Conservation (phyloP, 2,888 invertebrate genomes). For the Anaspis maculata region DNA sequence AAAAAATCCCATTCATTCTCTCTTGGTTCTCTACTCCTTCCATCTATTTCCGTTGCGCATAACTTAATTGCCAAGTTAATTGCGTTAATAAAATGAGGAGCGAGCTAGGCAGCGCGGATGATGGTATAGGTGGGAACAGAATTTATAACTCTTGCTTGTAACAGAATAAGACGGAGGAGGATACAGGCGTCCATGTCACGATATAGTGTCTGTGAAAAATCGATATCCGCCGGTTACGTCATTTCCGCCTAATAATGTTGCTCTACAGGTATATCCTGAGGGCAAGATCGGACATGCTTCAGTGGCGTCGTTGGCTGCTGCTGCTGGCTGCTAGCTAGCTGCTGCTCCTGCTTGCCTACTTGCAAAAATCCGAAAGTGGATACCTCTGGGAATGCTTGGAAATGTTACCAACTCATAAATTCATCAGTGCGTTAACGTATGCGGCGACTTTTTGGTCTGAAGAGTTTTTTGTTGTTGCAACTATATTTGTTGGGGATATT, state of each 20-base stretch:
- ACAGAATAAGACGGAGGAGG: conserved; percentile 7
- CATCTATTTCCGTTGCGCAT: no score
- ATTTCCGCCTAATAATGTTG: conserved; percentile 22
- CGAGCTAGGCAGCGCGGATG: no score
- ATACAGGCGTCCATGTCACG: conserved; percentile 10
- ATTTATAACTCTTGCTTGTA: conserved; percentile 9
- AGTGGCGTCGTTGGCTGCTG: conserved; percentile 18
- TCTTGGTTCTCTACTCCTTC: no score
- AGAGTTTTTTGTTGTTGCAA: not conserved
- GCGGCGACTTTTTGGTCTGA: conserved; percentile 3
- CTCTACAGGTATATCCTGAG: conserved; percentile 23
- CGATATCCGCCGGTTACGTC: conserved; percentile 25
- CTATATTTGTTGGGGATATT: conserved; percentile 4
- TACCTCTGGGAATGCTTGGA: conserved; percentile 15
- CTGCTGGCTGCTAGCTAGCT: no score
- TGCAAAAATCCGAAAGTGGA: conserved; percentile 16
- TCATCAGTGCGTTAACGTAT: conserved; percentile 7
- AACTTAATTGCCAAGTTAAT: no score
- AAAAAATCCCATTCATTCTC: no score
- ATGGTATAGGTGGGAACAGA: conserved; percentile 13
- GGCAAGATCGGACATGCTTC: conserved; percentile 18
- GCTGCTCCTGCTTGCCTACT: no score
- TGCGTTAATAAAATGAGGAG: no score
- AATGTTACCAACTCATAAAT: conserved; percentile 4
- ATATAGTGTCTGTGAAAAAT: conserved; percentile 18